Evolutionary conservation across 2,113 vertebrate species (phyloP).

Genomic region (Mobula birostris): DNA sequence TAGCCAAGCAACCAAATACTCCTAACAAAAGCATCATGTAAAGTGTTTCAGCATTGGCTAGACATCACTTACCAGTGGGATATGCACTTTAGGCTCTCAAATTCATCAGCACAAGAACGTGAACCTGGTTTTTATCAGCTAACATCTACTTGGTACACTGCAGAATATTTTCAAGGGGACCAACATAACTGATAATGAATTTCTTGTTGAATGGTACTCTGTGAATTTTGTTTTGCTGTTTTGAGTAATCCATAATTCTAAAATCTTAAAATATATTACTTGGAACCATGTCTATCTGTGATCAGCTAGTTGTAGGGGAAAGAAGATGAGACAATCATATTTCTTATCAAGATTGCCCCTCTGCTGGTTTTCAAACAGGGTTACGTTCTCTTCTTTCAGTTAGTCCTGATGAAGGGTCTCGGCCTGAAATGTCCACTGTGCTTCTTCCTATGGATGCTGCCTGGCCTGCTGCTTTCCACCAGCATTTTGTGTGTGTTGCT

Average conservation of each 20-base stretch:
- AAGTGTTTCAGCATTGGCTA: neutral
- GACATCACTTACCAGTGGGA: neutral
- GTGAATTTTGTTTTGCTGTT: neutral
- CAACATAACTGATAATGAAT: neutral
- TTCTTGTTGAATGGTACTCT: neutral
- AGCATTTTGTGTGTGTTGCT: too few species aligned
- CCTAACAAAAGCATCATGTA: neutral
- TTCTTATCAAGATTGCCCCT: neutral
- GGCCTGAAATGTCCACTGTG: too few species aligned
- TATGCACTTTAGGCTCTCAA: neutral
- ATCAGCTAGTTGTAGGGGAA: neutral
- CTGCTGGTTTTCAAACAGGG: neutral
- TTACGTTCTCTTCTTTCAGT: neutral
- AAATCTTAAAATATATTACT: neutral
- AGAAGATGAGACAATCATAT: neutral
- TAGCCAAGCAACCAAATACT: neutral
- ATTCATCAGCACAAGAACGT: neutral
- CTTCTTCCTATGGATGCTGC: too few species aligned
- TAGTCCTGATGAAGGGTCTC: too few species aligned
- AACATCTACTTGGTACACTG: neutral
- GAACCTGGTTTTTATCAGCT: neutral
- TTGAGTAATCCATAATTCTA: neutral
- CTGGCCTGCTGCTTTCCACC: too few species aligned
- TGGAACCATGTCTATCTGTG: neutral
- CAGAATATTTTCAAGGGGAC: neutral